Base-by-base conservation (phyloP, 2,888 invertebrate species). In the Chouioia cunea region DNA sequence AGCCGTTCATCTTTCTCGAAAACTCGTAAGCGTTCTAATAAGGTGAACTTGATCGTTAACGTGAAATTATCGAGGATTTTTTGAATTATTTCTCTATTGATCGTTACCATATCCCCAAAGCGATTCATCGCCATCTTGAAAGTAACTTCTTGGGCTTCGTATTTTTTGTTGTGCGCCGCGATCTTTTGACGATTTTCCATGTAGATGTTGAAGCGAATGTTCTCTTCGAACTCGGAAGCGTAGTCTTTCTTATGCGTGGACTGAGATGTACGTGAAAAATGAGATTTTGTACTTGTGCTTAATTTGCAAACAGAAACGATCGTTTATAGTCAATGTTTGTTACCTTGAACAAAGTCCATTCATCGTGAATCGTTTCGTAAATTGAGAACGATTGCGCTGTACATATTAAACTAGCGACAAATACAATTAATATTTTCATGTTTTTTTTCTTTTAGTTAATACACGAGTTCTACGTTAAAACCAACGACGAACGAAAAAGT, bases 181-280 rank as follows among this genome's bases (percentile, higher is more conserved):
- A 97, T 92, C 84, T 91, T 92, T 81, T 92, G 91, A 79, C 91
- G 92, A 86, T 97, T 96, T 83, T 96, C 95, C 86, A 94, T 90
- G 85, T 91, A 97, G 78, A 96, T 93, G 87, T 95, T 95, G 90
- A 93, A 90, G 58, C 96, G 91, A 87, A 93, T 93, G 77, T 89
- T 89, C 81, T 97, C 96, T 81, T 96, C 96, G 3, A 14, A 12
- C 0, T 1, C 4, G 0, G 46, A 18, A 0, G 4, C 47, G 16
- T 71, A 66, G 2, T 44, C 52, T 18, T 66, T 71, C 10, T 56
- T 4, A 44, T 58, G 16, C 18, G n/a, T 10, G 8, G 57, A 10
- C 16, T 36, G 27, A 23, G 15, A n/a, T n/a, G n/a, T n/a, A n/a
- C n/a, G n/a, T n/a, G n/a, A n/a, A n/a, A n/a, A n/a, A n/a, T n/a